Conservation (phyloP, 2,113 vertebrate genomes). For the Perccottus glenii region DNA sequence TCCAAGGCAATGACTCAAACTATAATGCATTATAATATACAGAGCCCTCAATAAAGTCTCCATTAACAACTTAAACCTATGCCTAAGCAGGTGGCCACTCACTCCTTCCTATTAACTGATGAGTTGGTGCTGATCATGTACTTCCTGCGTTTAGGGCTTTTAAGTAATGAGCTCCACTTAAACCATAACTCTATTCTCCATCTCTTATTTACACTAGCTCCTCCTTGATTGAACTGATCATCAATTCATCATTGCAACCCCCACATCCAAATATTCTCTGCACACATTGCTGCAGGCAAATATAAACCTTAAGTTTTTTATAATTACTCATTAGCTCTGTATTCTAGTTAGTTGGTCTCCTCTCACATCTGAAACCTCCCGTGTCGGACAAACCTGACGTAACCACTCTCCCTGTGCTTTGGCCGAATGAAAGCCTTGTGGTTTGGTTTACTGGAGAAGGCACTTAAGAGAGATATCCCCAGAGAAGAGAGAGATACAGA, state of each 20-base stretch:
- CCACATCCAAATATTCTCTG: neutral
- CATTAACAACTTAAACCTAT: conserved; percentile 7
- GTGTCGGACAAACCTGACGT: conserved; percentile 33
- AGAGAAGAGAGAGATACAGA: conserved; percentile 43
- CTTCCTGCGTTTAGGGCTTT: conserved; percentile 70
- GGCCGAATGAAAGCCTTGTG: conserved; percentile 71
- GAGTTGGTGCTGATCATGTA: conserved; percentile 56
- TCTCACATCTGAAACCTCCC: conserved; percentile 35
- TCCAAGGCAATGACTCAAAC: neutral
- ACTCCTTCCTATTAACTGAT: conserved; percentile 37
- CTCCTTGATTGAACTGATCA: conserved; percentile 25
- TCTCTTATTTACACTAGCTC: conserved; percentile 54
- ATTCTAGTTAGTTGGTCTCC: neutral
- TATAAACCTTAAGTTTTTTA: conserved; percentile 23
- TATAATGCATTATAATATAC: neutral
- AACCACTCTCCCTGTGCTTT: conserved; percentile 59
- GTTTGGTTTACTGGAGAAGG: conserved; percentile 78
- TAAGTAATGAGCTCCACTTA: conserved; percentile 58
- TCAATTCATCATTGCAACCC: conserved; percentile 42
- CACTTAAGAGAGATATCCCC: conserved; percentile 71
- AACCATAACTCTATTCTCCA: conserved; percentile 30
- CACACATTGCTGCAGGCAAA: neutral
- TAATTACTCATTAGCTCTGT: conserved; percentile 18
- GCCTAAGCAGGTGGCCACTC: neutral
- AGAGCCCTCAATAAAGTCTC: neutral